Conservation (phyloP, 1,140 invertebrate species). For the Caerostris darwini region DNA sequence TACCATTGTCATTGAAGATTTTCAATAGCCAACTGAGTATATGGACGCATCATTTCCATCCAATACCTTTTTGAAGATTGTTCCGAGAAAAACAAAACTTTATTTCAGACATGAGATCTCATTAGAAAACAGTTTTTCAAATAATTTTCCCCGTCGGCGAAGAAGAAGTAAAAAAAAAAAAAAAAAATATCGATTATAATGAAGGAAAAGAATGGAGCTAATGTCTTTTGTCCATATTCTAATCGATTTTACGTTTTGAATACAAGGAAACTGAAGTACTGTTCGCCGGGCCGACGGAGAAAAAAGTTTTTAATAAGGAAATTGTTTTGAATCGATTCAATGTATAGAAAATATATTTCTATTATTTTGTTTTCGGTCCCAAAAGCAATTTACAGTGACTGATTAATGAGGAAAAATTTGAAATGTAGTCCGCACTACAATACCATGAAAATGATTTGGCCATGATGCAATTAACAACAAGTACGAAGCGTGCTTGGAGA, state of each 20-base stretch:
- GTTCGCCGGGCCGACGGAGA: neutral
- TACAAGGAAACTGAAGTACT: conserved; percentile 15
- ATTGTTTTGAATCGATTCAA: conserved; percentile 32
- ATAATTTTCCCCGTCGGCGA: neutral
- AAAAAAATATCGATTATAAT: conserved; percentile 45
- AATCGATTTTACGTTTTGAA: conserved; percentile 49
- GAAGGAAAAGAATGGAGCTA: conserved; percentile 30
- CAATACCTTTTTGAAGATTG: neutral
- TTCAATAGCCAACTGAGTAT: neutral
- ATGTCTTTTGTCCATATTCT: conserved; percentile 33
- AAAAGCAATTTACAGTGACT: conserved; percentile 12
- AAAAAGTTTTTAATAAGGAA: neutral
- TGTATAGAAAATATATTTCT: neutral
- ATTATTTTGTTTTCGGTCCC: neutral
- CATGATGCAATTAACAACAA: neutral
- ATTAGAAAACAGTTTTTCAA: conserved; percentile 51
- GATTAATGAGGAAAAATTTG: neutral
- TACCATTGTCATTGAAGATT: conserved; percentile 18
- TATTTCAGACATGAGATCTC: conserved; percentile 34
- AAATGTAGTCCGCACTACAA: neutral
- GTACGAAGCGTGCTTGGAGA: neutral
- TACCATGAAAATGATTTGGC: neutral
- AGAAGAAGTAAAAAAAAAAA: conserved; percentile 3
- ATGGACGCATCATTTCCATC: neutral
- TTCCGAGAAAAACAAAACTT: conserved; percentile 28